Evolutionary conservation across 1,140 invertebrate genomes (phyloP), one percentile per base, ranked within the genome.

Genomic region (Drosophila miranda): DNA sequence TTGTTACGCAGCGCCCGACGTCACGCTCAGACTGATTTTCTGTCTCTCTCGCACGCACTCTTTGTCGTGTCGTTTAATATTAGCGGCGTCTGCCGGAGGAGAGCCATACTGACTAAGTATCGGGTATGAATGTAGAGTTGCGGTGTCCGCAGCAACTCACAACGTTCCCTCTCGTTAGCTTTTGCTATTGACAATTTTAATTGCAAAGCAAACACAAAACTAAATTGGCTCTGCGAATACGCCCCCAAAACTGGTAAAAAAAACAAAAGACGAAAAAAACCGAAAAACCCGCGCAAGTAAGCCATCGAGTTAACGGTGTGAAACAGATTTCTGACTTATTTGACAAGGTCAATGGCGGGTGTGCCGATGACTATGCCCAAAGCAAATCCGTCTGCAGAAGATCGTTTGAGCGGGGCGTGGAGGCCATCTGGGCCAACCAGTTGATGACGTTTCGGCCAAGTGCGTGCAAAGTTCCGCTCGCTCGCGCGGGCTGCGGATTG

Each of bases 291-390:
- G 75, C 79, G 79, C 80, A 83, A 83, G 80, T 83, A 14, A 74
- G 60, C 60, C 16, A 64, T 43, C 48, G 49, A 55, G 61, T 72
- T 82, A 72, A 72, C 82, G 70, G 82, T 87, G 74, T 69, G 82
- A 82, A 71, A 82, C 74, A 16, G 77, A 59, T 83, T 77, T 57
- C 19, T 58, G 54, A 19, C 67, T 78, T 53, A 70, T 86, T 82
- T 78, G 83, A 68, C 74, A 83, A 83, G 79, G 79, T 83, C 79
- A 83, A 83, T 83, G 79, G 78, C 80, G 68, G 56, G 51, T 69
- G 51, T 41, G 50, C 26, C 44, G 44, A 43, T 38, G 63, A 21
- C 52, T 45, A 49, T 51, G 70, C 23, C 30, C 61, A n/a, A 71
- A 46, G 52, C 66, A 48, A 55, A 53, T 23, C 45, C 58, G 54